Evolutionary conservation across 2,113 vertebrate genomes (phyloP), one percentile per base, ranked within the genome.

Genomic region (Prinia subflava): DNA sequence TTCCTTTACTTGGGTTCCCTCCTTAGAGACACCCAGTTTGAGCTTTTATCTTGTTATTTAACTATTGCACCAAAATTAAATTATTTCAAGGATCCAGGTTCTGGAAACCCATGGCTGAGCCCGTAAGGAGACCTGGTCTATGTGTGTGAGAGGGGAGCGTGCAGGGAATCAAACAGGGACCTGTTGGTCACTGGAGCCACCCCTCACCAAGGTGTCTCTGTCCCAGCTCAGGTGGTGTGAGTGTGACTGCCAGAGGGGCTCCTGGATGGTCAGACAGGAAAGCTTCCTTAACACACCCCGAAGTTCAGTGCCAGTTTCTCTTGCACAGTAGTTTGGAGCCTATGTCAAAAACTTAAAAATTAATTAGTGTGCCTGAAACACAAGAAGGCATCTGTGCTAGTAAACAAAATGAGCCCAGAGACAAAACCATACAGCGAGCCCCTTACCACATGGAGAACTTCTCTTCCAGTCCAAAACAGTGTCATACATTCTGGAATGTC

Each of bases 81-180:
- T 62, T n/a, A 53, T 53, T 55, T 75, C 19, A 47, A 55, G 13
- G 39, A 41, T 62, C 21, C 39, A 31, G 30, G 47, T n/a, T 47
- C 21, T 53, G n/a, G n/a, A 76, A 89, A 62, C 11, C 3, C 53
- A 53, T 7, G 10, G 16, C 2, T 21, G 62, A 75, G 28, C 4
- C 24, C 4, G 19, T 75, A 67, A n/a, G 16, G 9, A 53, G 41
- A 30, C 9, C 24, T 60, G 62, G 4, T 75, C 5, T 65, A 15
- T 42, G 22, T n/a, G 28, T 49, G 18, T 47, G 62, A n/a, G 60
- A 53, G 9, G 67, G 28, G 28, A 33, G 13, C 18, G 46, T 22
- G 46, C 39, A 27, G n/a, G 53, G 30, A 55, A 1, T 41, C 4
- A 30, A 59, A 3, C 0, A 1, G 13, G 18, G 11, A 67, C 33